Evolutionary conservation across 2,113 vertebrate species (phyloP).

Genomic region (Ranitomeya variabilis): DNA sequence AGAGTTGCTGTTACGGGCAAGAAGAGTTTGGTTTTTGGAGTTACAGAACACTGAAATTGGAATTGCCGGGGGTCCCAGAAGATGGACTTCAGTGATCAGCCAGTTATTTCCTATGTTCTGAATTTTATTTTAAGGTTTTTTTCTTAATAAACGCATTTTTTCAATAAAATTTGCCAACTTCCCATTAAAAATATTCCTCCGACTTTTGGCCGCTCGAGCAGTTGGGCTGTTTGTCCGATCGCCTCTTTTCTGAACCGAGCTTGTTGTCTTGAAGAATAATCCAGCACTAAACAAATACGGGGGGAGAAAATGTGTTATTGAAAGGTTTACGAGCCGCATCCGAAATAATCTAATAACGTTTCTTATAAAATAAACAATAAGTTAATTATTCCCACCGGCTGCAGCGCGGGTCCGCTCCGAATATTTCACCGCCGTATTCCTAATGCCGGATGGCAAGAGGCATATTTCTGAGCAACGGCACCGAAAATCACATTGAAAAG

Average conservation of each 20-base stretch:
- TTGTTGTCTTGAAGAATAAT: constrained; percentile 45
- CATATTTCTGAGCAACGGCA: constrained; percentile 52
- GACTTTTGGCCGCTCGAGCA: neutral
- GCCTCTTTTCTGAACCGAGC: neutral
- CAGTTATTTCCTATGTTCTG: too few relatives aligned
- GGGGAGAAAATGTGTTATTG: constrained; percentile 36
- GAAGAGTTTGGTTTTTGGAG: too few relatives aligned
- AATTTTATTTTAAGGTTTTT: too few relatives aligned
- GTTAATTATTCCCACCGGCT: constrained; percentile 56
- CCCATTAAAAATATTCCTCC: neutral
- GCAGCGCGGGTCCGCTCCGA: neutral
- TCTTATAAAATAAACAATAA: constrained; percentile 52
- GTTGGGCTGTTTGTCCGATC: neutral
- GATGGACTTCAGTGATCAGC: too few relatives aligned
- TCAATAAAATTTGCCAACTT: neutral
- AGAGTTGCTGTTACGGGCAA: too few relatives aligned
- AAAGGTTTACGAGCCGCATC: constrained; percentile 8
- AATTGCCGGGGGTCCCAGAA: too few relatives aligned
- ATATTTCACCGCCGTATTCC: constrained; percentile 46
- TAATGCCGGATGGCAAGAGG: constrained; percentile 48
- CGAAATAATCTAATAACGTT: constrained; percentile 43
- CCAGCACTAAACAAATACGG: neutral
- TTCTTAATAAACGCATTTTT: neutral
- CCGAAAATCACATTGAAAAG: constrained; percentile 56
- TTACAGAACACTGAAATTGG: too few relatives aligned